These are phyloP conservation scores for Labeo calbasu DNA, from an alignment of 2,797 vertebrate genomes.

Conservation along the genomic window DNA sequence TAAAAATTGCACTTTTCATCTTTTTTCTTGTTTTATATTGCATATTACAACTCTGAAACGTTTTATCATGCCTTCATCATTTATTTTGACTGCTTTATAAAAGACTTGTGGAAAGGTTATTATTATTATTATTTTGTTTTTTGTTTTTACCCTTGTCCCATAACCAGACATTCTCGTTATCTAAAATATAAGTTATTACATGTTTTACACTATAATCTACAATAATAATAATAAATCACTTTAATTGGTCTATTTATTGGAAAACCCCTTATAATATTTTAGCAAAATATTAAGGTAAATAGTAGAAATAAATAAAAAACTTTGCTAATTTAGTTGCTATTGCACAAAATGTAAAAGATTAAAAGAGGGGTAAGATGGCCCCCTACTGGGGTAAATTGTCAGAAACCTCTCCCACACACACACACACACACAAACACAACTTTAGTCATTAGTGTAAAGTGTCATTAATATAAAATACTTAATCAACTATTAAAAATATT, in stretches of 20 bases:
- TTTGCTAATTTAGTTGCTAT: no score
- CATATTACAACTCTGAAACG: neutral
- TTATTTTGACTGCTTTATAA: neutral
- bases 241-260: no score
- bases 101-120: neutral
- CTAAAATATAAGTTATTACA: neutral
- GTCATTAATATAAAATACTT: neutral
- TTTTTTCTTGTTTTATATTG: neutral
- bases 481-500: neutral
- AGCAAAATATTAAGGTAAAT: neutral
- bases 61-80: neutral
- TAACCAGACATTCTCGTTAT: neutral
- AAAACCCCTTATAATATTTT: neutral
- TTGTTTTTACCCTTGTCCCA: neutral
- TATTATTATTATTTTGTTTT: neutral
- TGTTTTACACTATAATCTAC: neutral
- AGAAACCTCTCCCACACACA: no score
- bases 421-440: no score
- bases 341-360: no score
- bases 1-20: neutral
- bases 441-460: no score
- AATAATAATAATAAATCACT: neutral
- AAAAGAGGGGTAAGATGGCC: no score
- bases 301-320: no score
- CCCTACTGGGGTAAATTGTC: no score